A percentile compares a stretch with the other conserved stretches of the same genome.
Evolutionary conservation across 1,140 invertebrate genomes (phyloP).

Genomic region (Cyphomyrmex costatus): DNA sequence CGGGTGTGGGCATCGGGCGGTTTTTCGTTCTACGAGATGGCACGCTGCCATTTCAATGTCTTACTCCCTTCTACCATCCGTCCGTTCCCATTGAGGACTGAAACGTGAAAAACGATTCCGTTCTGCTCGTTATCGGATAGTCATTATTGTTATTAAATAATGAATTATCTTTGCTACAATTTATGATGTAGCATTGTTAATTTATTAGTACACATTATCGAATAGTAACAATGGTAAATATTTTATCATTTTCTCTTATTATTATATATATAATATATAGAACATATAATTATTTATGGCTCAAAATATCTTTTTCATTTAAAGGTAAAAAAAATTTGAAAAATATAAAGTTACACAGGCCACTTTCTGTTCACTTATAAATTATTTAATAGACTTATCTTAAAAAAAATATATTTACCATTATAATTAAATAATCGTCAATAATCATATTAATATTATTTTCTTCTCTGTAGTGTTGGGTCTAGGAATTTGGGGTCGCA

Average conservation of each 20-base stretch:
- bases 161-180: too few relatives aligned
- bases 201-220: too few relatives aligned
- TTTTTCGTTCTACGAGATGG: conserved; percentile 69
- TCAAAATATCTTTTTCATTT: not conserved
- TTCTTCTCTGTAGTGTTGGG: conserved; percentile 85
- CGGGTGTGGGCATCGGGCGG: conserved; percentile 63
- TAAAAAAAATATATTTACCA: not conserved
- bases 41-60: conserved; percentile 63
- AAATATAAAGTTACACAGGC: not conserved
- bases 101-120: not conserved
- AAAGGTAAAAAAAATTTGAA: not conserved
- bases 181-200: too few relatives aligned
- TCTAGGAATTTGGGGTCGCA: conserved; percentile 92
- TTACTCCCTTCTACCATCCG: conserved; percentile 34
- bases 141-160: conserved; percentile 13
- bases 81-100: not conserved
- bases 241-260: too few relatives aligned
- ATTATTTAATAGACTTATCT: not conserved
- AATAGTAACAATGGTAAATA: too few relatives aligned
- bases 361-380: not conserved
- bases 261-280: too few relatives aligned
- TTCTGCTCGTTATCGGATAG: not conserved
- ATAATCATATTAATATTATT: conserved; percentile 9
- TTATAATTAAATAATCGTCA: conserved; percentile 20
- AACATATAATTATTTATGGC: too few relatives aligned